These are phyloP conservation scores for Capromys pilorides DNA, from an alignment of 2,797 vertebrate genomes.

Conservation along the genomic window DNA sequence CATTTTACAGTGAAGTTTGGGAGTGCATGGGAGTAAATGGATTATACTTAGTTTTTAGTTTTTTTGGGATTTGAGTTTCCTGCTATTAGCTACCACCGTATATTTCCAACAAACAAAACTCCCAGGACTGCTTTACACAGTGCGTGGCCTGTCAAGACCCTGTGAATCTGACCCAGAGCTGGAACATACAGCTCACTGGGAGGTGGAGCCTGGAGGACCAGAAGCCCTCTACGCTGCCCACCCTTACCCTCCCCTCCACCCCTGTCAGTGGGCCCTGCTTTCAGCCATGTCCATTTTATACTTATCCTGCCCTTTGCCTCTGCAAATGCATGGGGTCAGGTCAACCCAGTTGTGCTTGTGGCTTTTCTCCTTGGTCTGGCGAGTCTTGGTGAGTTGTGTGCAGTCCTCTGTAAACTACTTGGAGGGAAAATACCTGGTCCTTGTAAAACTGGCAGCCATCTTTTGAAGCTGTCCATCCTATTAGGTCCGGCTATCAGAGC, in stretches of 20 bases:
- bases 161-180: background rate
- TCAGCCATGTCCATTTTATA: background rate
- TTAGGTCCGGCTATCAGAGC: background rate
- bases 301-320: background rate
- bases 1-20: background rate
- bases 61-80: background rate
- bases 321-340: background rate
- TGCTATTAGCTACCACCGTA: background rate
- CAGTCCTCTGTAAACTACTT: background rate
- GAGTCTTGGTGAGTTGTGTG: background rate
- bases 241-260: too few relatives aligned
- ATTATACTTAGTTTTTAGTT: background rate
- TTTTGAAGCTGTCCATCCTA: background rate
- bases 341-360: background rate
- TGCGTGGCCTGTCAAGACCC: background rate
- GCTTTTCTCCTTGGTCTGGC: background rate
- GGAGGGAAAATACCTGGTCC: background rate
- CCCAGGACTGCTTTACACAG: background rate
- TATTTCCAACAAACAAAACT: background rate
- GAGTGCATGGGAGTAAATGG: background rate
- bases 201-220: background rate
- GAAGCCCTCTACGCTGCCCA: background rate
- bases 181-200: background rate
- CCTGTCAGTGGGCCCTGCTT: background rate
- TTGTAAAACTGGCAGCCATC: too few relatives aligned